A percentile compares a stretch with the other conserved stretches of the same genome.
Evolutionary conservation across 2,888 invertebrate species (phyloP).

Genomic region (Seira ritae): DNA sequence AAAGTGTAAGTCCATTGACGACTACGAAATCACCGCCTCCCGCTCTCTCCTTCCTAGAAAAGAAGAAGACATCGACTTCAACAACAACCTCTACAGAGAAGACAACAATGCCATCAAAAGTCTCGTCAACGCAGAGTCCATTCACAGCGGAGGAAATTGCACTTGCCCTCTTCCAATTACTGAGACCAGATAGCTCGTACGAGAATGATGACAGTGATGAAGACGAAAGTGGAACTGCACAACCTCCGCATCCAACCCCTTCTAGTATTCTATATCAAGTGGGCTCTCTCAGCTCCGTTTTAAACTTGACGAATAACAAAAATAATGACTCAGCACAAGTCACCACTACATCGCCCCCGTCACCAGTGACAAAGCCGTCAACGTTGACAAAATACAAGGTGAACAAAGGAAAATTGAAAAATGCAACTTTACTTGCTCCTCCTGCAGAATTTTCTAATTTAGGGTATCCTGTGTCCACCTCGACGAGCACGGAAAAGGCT

Average conservation of each 20-base stretch:
- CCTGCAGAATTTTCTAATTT: constrained; percentile 4
- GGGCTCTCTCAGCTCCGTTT: constrained; percentile 39
- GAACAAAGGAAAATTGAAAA: neutral
- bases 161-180: constrained; percentile 56
- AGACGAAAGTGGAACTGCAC: constrained; percentile 12
- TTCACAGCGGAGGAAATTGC: constrained; percentile 59
- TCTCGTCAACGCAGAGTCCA: constrained; percentile 22
- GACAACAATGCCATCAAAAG: neutral
- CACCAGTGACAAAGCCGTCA: neutral
- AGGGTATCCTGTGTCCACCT: neutral
- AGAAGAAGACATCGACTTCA: constrained; percentile 9
- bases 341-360: neutral
- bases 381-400: neutral
- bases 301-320: neutral
- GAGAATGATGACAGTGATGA: constrained; percentile 25
- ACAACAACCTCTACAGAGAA: neutral
- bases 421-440: constrained; percentile 14
- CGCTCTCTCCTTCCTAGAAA: neutral
- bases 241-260: constrained; percentile 33
- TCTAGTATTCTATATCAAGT: constrained; percentile 51
- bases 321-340: neutral
- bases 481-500: neutral
- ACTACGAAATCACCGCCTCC: constrained; percentile 25
- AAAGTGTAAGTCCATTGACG: constrained; percentile 27
- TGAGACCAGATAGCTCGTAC: constrained; percentile 38